Percentiles rank a stretch among this genome's conserved stretches.
Conservation (phyloP, 2,888 invertebrate genomes). For the Lamproptera curius region DNA sequence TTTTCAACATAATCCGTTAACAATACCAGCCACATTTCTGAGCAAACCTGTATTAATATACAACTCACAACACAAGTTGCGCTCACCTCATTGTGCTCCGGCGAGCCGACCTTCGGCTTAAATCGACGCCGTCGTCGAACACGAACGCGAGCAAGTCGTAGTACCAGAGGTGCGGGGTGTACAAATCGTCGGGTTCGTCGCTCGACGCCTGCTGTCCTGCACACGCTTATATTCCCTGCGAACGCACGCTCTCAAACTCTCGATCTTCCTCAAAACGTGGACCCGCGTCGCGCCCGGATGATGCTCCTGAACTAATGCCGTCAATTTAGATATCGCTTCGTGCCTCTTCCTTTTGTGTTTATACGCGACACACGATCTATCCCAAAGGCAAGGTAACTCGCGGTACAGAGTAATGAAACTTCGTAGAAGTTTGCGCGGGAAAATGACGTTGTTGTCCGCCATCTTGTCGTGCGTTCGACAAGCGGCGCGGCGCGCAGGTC, state of each 20-base stretch:
- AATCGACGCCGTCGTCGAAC: conserved; percentile 37
- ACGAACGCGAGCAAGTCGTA: conserved; percentile 55
- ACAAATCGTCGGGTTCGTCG: conserved; percentile 42
- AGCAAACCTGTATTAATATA: no score
- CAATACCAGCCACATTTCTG: no score
- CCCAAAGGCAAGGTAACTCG: conserved; percentile 56
- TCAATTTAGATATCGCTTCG: conserved; percentile 54
- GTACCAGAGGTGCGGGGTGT: conserved; percentile 60
- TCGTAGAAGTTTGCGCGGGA: conserved; percentile 54
- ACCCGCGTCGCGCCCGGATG: conserved; percentile 59
- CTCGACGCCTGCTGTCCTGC: conserved; percentile 41
- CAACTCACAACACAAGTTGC: no score
- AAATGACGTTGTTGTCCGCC: conserved; percentile 43
- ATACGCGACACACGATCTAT: conserved; percentile 44
- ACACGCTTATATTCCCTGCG: conserved; percentile 57
- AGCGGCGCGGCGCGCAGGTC: conserved; percentile 60
- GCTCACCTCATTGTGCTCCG: conserved; percentile 13
- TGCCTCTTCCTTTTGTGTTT: conserved; percentile 53
- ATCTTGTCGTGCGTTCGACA: conserved; percentile 43
- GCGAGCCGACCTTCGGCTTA: conserved; percentile 26
- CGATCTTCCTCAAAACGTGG: conserved; percentile 62
- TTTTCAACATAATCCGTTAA: no score
- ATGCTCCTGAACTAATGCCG: conserved; percentile 52
- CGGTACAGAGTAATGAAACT: conserved; percentile 54
- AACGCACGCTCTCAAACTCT: conserved; percentile 64